Evolutionary conservation across 2,797 vertebrate genomes (phyloP).

Genomic region (Anguilla marmorata): DNA sequence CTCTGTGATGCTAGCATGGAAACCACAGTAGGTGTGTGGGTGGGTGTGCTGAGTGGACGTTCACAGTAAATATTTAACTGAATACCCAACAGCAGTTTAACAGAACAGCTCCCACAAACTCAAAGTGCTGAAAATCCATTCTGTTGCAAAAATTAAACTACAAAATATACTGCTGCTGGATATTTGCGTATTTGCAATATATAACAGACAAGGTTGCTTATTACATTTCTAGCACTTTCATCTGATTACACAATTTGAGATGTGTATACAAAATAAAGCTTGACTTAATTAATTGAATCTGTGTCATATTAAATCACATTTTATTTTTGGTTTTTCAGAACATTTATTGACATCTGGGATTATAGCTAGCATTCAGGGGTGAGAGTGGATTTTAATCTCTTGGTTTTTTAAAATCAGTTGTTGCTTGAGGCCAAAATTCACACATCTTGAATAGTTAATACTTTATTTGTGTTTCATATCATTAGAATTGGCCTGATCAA

Average conservation of each 20-base stretch:
- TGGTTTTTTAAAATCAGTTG: background rate
- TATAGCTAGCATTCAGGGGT: background rate
- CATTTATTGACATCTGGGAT: background rate
- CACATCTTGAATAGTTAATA: background rate
- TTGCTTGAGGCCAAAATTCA: background rate
- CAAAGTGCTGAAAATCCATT: no score
- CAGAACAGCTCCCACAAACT: no score
- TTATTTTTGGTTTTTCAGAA: background rate
- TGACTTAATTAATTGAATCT: no score
- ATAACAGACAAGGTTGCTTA: background rate
- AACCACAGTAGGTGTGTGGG: conserved; percentile 31
- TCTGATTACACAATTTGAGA: background rate
- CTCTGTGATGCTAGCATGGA: background rate
- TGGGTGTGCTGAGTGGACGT: background rate
- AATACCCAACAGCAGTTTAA: no score
- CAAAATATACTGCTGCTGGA: background rate
- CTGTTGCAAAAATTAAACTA: no score
- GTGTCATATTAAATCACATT: background rate
- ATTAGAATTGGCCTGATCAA: background rate
- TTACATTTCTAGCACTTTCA: background rate
- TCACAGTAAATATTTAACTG: conserved; percentile 1
- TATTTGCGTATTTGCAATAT: background rate
- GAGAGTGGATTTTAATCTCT: background rate
- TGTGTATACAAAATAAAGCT: background rate
- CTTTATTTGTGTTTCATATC: background rate